Evolutionary conservation across 1,140 invertebrate species (phyloP).

Genomic region (Homalodisca vitripennis): DNA sequence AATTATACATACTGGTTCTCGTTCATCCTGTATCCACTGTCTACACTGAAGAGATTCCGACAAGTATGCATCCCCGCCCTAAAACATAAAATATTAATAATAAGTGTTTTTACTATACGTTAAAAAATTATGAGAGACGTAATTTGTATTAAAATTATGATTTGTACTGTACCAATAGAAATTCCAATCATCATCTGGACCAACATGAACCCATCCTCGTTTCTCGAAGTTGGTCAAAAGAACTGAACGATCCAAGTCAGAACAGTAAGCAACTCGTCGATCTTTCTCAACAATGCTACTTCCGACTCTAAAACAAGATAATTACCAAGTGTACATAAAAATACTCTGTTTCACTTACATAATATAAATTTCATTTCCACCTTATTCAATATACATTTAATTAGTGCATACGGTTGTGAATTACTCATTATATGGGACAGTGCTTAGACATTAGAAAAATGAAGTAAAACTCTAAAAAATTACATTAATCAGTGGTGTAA

Average conservation of each 20-base stretch:
- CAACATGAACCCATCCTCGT: constrained; percentile 87
- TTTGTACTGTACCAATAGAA: constrained; percentile 77
- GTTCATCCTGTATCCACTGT: constrained; percentile 87
- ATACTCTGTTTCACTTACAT: no score
- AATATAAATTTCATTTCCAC: no score
- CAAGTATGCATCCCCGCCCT: constrained; percentile 88
- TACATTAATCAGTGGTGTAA: no score
- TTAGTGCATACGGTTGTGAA: no score
- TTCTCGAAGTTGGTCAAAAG: constrained; percentile 92
- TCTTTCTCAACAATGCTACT: constrained; percentile 22
- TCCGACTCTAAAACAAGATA: constrained; percentile 19
- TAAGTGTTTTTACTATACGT: neutral
- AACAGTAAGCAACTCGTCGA: constrained; percentile 74
- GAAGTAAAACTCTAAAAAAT: no score
- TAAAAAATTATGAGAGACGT: constrained; percentile 13
- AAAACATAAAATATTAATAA: constrained; percentile 23
- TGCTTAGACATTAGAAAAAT: no score
- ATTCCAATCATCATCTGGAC: constrained; percentile 93
- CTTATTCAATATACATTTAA: no score
- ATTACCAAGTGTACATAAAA: no score
- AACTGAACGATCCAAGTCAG: constrained; percentile 94
- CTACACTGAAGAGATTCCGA: constrained; percentile 87
- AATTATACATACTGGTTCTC: constrained; percentile 85
- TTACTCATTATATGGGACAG: no score
- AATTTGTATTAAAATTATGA: constrained; percentile 27